Base-by-base conservation (phyloP, 1,140 invertebrate species). In the Kradibia gibbosae region DNA sequence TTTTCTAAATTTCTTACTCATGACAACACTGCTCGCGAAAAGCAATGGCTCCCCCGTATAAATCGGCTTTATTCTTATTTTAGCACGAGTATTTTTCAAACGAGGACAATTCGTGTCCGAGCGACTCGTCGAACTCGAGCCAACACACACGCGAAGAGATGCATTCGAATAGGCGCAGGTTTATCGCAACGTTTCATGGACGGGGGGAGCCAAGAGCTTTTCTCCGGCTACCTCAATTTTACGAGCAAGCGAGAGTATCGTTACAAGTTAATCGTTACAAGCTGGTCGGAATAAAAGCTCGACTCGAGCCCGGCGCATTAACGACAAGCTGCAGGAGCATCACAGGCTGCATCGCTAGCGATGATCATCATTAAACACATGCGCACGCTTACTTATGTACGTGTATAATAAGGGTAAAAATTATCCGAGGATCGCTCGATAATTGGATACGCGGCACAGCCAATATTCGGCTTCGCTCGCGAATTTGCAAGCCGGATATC, bases 401-500 rank as follows among this genome's bases (percentile, higher is more conserved):
- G n/a, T n/a, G n/a, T n/a, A n/a, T n/a, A n/a, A n/a, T n/a, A n/a
- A n/a, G n/a, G n/a, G n/a, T n/a, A n/a, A n/a, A n/a, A n/a, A n/a
- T n/a, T n/a, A n/a, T n/a, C n/a, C n/a, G n/a, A n/a, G n/a, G n/a
- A n/a, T n/a, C n/a, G n/a, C n/a, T n/a, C n/a, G n/a, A n/a, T n/a
- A n/a, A n/a, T n/a, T n/a, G n/a, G n/a, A n/a, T n/a, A n/a, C n/a
- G n/a, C n/a, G 17, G 17, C 45, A 48, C 45, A 7, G 45, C 7
- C 17, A 48, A 48, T 17, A 48, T 48, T 48, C 45, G 45, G 45
- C 45, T 17, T 34, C 28, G 28, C 5, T 22, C 62, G 11, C 22
- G 13, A 71, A 78, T 71, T n/a, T 78, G 48, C 48, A 55, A 55
- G 31, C 28, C 77, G 57, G 50, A 78, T n/a, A n/a, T 78, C 31